phyloP scores from a whole-genome alignment of 2,797 vertebrate species.

The Sebastes hubbsi region DNA sequence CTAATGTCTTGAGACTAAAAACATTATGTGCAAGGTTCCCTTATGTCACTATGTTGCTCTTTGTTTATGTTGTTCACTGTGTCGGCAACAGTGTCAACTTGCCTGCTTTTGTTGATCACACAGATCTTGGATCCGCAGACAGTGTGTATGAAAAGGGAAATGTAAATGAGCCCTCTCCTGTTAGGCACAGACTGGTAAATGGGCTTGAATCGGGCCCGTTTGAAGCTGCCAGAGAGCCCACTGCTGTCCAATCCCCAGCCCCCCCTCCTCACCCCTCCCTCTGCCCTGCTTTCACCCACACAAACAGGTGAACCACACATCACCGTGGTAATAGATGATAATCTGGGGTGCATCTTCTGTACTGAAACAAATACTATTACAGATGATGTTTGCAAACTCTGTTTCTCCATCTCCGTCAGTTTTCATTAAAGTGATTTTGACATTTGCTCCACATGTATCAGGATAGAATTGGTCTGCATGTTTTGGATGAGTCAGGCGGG shows the following conservation, averaged over 20 bases:
- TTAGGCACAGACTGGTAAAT: not conserved
- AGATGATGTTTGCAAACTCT: not conserved
- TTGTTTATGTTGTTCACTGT: not conserved
- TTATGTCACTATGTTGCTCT: not conserved
- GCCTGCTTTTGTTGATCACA: not conserved
- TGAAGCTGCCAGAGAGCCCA: slow-evolving; percentile 27
- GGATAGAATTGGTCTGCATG: not conserved
- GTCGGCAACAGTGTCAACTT: not conserved
- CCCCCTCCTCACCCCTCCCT: not conserved
- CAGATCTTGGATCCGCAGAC: not conserved
- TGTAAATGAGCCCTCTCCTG: slow-evolving; percentile 11
- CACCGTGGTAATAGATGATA: slow-evolving; percentile 46
- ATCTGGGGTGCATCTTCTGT: slow-evolving; percentile 6
- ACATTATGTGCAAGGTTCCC: not conserved
- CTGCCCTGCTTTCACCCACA: slow-evolving; percentile 51
- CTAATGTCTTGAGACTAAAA: not conserved
- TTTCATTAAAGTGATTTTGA: not conserved
- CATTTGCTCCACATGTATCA: not conserved
- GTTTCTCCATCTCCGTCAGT: not conserved
- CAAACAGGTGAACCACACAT: slow-evolving; percentile 24
- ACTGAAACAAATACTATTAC: slow-evolving; percentile 4
- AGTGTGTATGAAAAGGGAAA: not conserved
- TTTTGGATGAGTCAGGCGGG: not conserved
- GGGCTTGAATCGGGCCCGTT: slow-evolving; percentile 1
- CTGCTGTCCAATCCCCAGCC: not conserved